Base-by-base conservation (phyloP, 2,888 invertebrate species). In the Nemoura dubitans region DNA sequence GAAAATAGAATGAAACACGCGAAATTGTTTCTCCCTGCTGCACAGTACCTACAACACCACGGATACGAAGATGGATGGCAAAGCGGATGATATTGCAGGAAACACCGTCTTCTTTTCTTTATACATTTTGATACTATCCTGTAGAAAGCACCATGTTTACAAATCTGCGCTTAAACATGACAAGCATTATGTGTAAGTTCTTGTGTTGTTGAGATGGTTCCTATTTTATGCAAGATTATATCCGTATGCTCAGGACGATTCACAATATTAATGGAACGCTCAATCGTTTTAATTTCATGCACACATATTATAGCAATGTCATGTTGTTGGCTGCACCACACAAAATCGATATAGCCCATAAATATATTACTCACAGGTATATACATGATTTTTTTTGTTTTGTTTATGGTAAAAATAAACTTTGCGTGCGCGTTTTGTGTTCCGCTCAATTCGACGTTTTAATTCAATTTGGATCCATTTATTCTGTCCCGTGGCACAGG, bases 401-500 rank as follows among this genome's bases (percentile, higher is more conserved):
- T 7, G 14, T 59, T 59, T 59, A 21, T 59, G 21, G 59, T 59
- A 10, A 7, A 59, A 59, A 59, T 59, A 59, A 59, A 59, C 59
- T 59, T 59, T 36, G 16, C 59, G 59, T 59, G 59, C 59, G 59
- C 14, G 59, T 59, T 59, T 59, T 59, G 21, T 21, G 59, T 59
- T 59, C 59, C 21, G 59, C 59, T 59, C 59, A 59, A 59, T 36
- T 59, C 59, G 59, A 59, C 59, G 59, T 59, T 59, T 59, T 59
- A 59, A 59, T 59, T 59, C 59, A 59, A 59, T 59, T 59, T 59
- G 59, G 59, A 59, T 59, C 59, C 59, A 59, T 59, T 59, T 59
- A 59, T 59, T 59, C 59, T 59, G 59, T 59, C 14, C 21, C 36
- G 36, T 36, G 36, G 36, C 36, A 36, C 36, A 21, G 59, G 59